Conservation (phyloP, 2,113 vertebrate genomes). For the Scomber colias region DNA sequence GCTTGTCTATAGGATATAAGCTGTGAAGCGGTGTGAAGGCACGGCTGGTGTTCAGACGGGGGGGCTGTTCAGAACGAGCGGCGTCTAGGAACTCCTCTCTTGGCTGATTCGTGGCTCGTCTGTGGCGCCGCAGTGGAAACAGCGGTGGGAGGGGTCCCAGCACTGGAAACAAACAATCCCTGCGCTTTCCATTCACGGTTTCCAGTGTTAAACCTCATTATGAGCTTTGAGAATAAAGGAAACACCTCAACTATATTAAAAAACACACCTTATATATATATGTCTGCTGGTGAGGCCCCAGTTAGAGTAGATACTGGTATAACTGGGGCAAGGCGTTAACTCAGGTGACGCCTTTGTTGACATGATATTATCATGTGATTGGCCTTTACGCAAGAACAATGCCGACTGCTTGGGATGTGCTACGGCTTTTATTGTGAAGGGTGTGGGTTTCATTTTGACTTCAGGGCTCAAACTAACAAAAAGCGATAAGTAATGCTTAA, state of each 20-base stretch:
- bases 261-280: background rate
- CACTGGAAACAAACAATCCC: conserved; percentile 9
- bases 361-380: conserved; percentile 31
- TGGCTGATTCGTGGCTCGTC: background rate
- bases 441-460: background rate
- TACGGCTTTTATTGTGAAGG: no score
- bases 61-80: conserved; percentile 44
- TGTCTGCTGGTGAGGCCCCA: background rate
- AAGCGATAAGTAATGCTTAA: background rate
- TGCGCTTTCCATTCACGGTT: background rate
- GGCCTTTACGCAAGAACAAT: conserved; percentile 46
- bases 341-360: conserved; percentile 43
- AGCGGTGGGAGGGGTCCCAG: background rate
- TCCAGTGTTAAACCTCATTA: background rate
- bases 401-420: background rate
- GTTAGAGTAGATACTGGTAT: background rate
- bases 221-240: background rate
- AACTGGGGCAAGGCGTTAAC: background rate
- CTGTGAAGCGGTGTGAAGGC: conserved; percentile 46
- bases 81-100: conserved; percentile 19
- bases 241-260: background rate
- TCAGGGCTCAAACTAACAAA: background rate
- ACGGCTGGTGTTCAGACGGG: conserved; percentile 41
- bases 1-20: background rate
- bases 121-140: background rate